Evolutionary conservation across 2,113 vertebrate genomes (phyloP), one percentile per base, ranked within the genome.

Genomic region (Ailuropoda melanoleuca): DNA sequence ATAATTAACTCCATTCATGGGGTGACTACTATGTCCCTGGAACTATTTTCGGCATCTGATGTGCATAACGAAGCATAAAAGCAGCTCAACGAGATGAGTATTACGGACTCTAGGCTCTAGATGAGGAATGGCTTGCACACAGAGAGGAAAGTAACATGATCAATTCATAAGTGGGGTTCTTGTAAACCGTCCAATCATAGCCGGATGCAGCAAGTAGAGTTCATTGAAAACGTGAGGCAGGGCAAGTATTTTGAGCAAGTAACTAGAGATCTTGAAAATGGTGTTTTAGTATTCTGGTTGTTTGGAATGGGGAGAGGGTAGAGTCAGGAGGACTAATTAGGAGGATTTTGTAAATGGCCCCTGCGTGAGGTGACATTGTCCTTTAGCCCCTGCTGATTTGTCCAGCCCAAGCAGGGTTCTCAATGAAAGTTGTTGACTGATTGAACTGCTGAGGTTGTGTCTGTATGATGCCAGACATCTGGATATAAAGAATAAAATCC

Each of bases 391-490:
- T 7, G 3, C 24, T 85, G 81, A 83, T 24, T 24, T 84, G 62
- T 55, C 13, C 50, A 58, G 70, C 23, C 64, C n/a, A 77, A 81
- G n/a, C 21, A 15, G 3, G 31, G 14, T 55, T 56, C 43, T 96
- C 86, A 88, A 1, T 80, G 75, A 70, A 95, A 93, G 56, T 2
- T 88, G 93, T 53, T 87, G 95, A 97, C 68, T 77, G 74, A 93
- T 56, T 92, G 58, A 95, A 60, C 74, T 50, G 58, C 66, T 34
- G 87, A 95, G 64, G 26, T 55, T 90, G 26, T 78, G 64, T 92
- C 78, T 82, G 56, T 56, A 39, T 92, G 94, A 95, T 90, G 85
- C 56, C 68, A 77, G 58, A 95, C 95, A 97, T 90, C 95, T 98
- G 90, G 92, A 66, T 77, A 43, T 18, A 74, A 91, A 95, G 43